Base-by-base conservation (phyloP, 2,113 vertebrate genomes). In the Craseonycteris thonglongyai region DNA sequence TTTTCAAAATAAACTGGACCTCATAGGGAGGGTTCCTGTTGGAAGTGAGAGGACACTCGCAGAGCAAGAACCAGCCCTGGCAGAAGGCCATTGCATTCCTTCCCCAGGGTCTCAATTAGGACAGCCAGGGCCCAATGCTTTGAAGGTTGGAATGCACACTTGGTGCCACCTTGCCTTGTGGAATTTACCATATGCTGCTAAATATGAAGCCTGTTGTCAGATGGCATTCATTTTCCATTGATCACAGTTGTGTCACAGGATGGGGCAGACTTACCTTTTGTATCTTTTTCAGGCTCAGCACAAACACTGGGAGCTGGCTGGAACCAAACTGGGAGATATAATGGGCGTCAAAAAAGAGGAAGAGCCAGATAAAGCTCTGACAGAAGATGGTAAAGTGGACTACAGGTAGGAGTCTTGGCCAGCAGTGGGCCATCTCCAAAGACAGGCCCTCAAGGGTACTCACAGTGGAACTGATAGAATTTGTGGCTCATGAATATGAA, bases 241-340 rank as follows among this genome's bases (percentile, higher is more conserved):
- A n/a, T n/a, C 33, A 6, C 9, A 69, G 35, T 40, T 6, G 2
- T 19, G 4, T 40, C 59, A 40, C 16, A 24, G 26, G 49, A 63
- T 61, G 38, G 45, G 30, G 45, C 8, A 0, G 47, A n/a, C n/a
- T 76, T 6, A 61, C 33, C 65, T 78, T 61, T 88, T 7, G 71
- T 30, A 97, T 45, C 54, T 51, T 78, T 97, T 96, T 82, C 93
- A 99, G 99, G 99, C 99, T 94, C 99, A 99, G 82, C 99, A 99
- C 97, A 99, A 99, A 97, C 99, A 99, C 96, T 99, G 99, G 99
- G 99, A 99, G 97, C 94, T 99, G 97, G 99, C 99, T 78, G 99
- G 99, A 83, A 99, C 99, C 89, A 99, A 99, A 96, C 97, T 99
- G 96, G 99, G 99, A 81, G 99, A 99, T 79, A 99, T 99, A 85